These are phyloP conservation scores for Lepus timidus DNA, from an alignment of 2,113 vertebrate genomes.

Conservation along the genomic window DNA sequence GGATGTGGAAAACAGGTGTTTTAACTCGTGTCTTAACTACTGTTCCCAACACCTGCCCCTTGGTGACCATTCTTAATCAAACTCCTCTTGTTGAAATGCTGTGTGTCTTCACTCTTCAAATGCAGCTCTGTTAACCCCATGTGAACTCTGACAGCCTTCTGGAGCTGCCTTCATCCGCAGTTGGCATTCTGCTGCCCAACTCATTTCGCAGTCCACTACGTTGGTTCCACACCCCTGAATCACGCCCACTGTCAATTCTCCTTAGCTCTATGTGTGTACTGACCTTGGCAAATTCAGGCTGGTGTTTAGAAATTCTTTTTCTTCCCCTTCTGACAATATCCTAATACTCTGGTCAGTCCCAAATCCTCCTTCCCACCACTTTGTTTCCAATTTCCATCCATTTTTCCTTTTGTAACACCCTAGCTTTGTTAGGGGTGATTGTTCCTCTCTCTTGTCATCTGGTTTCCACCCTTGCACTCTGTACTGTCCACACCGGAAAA, in stretches of 20 bases:
- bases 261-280: background rate
- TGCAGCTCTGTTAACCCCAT: background rate
- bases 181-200: background rate
- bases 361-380: background rate
- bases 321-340: constrained; percentile 13
- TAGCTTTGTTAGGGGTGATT: constrained; percentile 11
- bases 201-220: background rate
- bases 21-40: too few species aligned
- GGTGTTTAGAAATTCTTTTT: background rate
- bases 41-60: too few species aligned
- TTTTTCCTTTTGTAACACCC: background rate
- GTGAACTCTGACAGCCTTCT: background rate
- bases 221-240: background rate
- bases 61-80: background rate
- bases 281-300: background rate
- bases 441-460: background rate
- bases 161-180: background rate
- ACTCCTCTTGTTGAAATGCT: background rate
- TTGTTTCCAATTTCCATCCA: background rate
- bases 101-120: background rate
- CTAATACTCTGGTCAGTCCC: background rate
- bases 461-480: background rate
- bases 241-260: background rate
- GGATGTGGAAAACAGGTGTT: too few species aligned
- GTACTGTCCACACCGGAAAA: background rate